Evolutionary conservation across 2,113 vertebrate species (phyloP).

Genomic region (Corythaixoides concolor): DNA sequence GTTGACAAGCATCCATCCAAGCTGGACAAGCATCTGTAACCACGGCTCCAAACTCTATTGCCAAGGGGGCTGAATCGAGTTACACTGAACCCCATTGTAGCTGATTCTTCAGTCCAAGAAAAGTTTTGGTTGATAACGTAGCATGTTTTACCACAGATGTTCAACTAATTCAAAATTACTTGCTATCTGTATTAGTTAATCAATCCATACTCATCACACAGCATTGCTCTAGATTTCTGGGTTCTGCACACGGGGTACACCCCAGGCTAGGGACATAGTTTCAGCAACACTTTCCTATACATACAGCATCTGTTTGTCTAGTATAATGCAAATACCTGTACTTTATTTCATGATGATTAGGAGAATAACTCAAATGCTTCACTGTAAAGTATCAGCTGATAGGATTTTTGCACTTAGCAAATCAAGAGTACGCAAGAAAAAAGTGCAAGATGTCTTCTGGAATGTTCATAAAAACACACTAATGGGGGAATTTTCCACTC

Average conservation of each 20-base stretch:
- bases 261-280: background rate
- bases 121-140: background rate
- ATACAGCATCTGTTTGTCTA: background rate
- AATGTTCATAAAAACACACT: background rate
- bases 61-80: background rate
- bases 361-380: background rate
- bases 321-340: background rate
- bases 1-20: no score
- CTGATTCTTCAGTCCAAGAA: background rate
- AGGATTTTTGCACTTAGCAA: background rate
- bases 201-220: background rate
- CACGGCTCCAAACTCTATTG: background rate
- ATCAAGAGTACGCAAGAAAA: background rate
- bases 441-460: background rate
- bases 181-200: background rate
- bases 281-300: background rate
- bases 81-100: fast-evolving
- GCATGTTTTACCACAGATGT: background rate
- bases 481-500: background rate
- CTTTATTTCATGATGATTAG: background rate
- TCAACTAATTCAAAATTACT: background rate
- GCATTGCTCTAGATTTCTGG: background rate
- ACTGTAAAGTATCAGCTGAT: background rate
- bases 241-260: fast-evolving
- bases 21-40: background rate